Conservation (phyloP, 2,888 invertebrate genomes). For the Drosophila cognata region DNA sequence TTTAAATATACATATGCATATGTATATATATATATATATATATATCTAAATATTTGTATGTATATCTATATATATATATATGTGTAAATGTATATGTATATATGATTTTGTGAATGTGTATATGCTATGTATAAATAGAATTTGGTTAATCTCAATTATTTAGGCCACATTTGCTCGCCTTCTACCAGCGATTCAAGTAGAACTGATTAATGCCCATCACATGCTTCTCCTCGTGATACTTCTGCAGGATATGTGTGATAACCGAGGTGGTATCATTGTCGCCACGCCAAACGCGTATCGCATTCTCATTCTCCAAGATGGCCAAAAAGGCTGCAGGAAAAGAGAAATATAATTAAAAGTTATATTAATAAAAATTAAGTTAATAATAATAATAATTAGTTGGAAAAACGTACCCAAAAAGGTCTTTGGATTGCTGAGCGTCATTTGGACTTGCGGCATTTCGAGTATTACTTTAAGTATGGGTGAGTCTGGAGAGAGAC, state of each 20-base stretch:
- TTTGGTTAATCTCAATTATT: conserved; percentile 68
- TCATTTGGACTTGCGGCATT: conserved; percentile 88
- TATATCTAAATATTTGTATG: conserved; percentile 33
- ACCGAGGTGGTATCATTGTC: conserved; percentile 89
- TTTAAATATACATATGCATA: conserved; percentile 20
- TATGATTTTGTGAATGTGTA: conserved; percentile 25
- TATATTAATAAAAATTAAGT: no score
- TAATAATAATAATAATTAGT: no score
- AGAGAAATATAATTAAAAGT: background rate
- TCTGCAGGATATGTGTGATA: conserved; percentile 88
- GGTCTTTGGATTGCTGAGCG: conserved; percentile 88
- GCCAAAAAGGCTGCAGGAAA: conserved; percentile 87
- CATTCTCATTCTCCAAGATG: conserved; percentile 88
- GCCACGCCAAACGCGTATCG: conserved; percentile 88
- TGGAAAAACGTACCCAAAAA: conserved; percentile 86
- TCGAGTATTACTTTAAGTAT: conserved; percentile 88
- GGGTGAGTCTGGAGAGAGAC: conserved; percentile 87
- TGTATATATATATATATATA: conserved; percentile 33
- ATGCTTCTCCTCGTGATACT: conserved; percentile 88
- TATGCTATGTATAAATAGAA: conserved; percentile 68
- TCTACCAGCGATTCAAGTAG: conserved; percentile 82
- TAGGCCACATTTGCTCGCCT: conserved; percentile 62
- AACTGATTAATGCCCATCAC: conserved; percentile 86
- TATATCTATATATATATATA: conserved; percentile 20
- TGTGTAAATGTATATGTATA: conserved; percentile 27